Base-by-base conservation (phyloP, 1,140 invertebrate species). In the Hyphantria cunea region DNA sequence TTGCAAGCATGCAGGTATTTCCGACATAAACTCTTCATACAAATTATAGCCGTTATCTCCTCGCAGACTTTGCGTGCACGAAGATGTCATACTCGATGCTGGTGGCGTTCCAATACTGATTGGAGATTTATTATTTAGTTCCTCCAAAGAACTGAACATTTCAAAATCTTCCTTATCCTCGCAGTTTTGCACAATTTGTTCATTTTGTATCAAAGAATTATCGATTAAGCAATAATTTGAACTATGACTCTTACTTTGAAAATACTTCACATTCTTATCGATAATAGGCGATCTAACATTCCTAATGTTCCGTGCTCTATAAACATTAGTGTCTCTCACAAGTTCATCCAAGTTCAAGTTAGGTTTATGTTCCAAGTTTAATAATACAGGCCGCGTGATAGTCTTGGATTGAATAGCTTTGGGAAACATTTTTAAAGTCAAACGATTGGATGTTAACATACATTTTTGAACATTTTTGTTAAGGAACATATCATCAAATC, bases 371-470 rank as follows among this genome's bases (percentile, higher is more conserved):
- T 63, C 61, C 15, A 68, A 69, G 61, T 76, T 58, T 44, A 47
- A 51, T 34, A 80, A 44, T 10, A 55, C 47, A 13, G 70, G 51
- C 66, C 86, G 78, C 34, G 77, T 80, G 50, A 84, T 52, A 50
- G 81, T 86, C 68, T 87, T 74, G 31, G 86, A 89, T 65, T 65
- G 61, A 53, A 85, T 66, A 41, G 74, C 67, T 49, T 85, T 89
- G 13, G 76, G 74, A 60, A 84, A 78, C 54, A 80, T 77, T n/a
- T 66, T 42, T 67, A 83, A 67, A 41, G 80, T 82, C 53, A 81
- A 58, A 13, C 76, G 69, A 33, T 75, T 68, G 47, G 41, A 66
- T 48, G 74, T 76, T 48, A 80, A 70, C 7, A 60, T 25, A 13
- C 13, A 50, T 14, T 50, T 34, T 49, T 51, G 58, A 50, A 67